A percentile compares a stretch with the other conserved stretches of the same genome.
Conservation (phyloP, 2,113 vertebrate species). For the Megaceryle maxima region DNA sequence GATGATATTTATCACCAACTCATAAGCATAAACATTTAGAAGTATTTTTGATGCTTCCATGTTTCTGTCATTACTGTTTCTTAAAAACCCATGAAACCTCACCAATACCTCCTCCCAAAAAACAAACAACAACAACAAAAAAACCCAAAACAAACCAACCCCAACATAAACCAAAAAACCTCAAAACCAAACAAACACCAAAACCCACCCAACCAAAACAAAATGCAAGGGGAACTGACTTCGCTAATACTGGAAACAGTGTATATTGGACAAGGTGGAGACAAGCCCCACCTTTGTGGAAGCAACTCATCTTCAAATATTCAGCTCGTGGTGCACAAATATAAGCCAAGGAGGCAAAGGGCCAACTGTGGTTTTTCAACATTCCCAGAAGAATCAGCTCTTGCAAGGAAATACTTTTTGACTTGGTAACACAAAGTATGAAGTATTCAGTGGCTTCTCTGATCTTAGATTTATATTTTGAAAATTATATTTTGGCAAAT, state of each 20-base stretch:
- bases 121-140: too few species aligned
- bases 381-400: not conserved
- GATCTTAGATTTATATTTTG: not conserved
- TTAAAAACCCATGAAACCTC: not conserved
- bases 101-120: too few species aligned
- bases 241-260: not conserved
- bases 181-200: not conserved
- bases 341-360: not conserved
- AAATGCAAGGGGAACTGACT: not conserved
- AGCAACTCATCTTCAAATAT: not conserved
- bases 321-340: not conserved
- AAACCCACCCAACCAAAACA: not conserved
- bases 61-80: not conserved
- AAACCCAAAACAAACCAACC: not conserved
- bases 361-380: not conserved
- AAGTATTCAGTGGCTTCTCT: not conserved
- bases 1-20: not conserved
- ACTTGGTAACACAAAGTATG: not conserved
- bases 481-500: not conserved
- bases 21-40: not conserved
- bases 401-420: not conserved
- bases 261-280: not conserved
- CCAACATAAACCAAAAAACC: not conserved
- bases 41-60: not conserved
- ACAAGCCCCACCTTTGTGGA: not conserved